phyloP scores from a whole-genome alignment of 2,888 invertebrate species.

The Ennomos quercinarius region DNA sequence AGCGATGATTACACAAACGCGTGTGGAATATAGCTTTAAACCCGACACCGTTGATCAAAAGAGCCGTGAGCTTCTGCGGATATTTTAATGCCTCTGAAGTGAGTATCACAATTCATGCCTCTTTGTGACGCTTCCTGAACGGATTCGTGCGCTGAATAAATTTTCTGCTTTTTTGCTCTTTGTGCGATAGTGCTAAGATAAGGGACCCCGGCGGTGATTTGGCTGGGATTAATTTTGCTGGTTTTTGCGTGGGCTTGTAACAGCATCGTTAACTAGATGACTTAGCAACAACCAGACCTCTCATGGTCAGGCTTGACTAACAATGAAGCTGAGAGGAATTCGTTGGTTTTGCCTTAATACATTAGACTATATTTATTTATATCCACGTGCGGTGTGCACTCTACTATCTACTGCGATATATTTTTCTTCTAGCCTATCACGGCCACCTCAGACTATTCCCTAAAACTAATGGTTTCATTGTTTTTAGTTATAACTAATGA shows the following conservation, averaged over 20 bases:
- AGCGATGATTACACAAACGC: conserved; percentile 67
- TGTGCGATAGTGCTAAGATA: conserved; percentile 41
- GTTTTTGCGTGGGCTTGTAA: conserved; percentile 42
- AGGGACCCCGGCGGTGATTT: conserved; percentile 37
- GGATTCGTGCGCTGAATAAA: conserved; percentile 46
- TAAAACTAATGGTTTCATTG: too few species aligned
- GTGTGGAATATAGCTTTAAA: conserved; percentile 54
- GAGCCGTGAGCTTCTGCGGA: conserved; percentile 49
- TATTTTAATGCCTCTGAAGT: conserved; percentile 57
- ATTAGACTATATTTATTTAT: conserved; percentile 11
- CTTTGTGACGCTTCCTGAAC: conserved; percentile 48
- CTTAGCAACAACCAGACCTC: conserved; percentile 37
- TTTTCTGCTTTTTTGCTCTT: conserved; percentile 41
- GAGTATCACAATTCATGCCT: conserved; percentile 50
- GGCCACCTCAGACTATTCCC: too few species aligned
- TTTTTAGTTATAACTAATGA: too few species aligned
- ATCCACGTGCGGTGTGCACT: conserved; percentile 4
- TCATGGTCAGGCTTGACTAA: conserved; percentile 38
- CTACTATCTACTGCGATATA: not conserved
- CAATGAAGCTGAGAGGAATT: conserved; percentile 39
- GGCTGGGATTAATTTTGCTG: conserved; percentile 40
- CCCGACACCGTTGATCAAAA: conserved; percentile 58
- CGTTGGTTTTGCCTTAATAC: conserved; percentile 34
- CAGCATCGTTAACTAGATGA: conserved; percentile 43
- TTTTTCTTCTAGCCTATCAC: too few species aligned